These are phyloP conservation scores for Phanerotoma sp. DNA, from an alignment of 2,888 invertebrate genomes.

Conservation along the genomic window DNA sequence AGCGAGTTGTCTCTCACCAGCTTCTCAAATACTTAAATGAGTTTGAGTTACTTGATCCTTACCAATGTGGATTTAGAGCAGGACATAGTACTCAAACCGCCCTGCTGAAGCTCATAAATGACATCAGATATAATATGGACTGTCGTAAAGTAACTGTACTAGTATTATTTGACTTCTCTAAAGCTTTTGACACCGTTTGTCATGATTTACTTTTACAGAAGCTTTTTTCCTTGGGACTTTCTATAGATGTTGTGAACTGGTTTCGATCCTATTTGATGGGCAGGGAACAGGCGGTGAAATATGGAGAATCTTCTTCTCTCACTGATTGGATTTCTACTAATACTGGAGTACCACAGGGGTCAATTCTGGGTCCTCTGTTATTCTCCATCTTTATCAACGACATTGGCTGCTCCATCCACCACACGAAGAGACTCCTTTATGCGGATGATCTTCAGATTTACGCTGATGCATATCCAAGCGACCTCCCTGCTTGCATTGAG, in stretches of 20 bases:
- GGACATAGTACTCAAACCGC: slow-evolving; percentile 14
- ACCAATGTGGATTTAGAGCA: not conserved
- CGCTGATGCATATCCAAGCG: too few species aligned
- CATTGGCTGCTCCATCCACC: too few species aligned
- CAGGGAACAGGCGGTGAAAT: slow-evolving; percentile 2
- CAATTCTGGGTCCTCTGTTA: slow-evolving; percentile 1
- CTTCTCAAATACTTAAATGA: not conserved
- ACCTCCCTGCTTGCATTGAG: too few species aligned
- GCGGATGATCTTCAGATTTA: too few species aligned
- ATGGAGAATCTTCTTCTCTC: too few species aligned
- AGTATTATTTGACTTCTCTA: slow-evolving; percentile 28
- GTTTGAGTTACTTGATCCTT: not conserved
- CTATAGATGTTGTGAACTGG: slow-evolving; percentile 4
- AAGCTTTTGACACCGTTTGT: slow-evolving; percentile 31
- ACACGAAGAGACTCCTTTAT: too few species aligned
- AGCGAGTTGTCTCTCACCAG: not conserved
- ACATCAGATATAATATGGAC: slow-evolving; percentile 22
- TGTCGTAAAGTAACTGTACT: slow-evolving; percentile 12
- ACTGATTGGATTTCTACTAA: not conserved
- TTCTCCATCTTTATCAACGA: slow-evolving; percentile 12
- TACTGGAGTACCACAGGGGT: slow-evolving; percentile 15
- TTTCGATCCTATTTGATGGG: slow-evolving; percentile 14
- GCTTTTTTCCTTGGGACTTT: slow-evolving; percentile 9
- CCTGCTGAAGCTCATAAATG: slow-evolving; percentile 15
- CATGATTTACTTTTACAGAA: slow-evolving; percentile 15